These are phyloP conservation scores for Latrodectus geometricus DNA, from an alignment of 1,140 invertebrate genomes.

Conservation along the genomic window DNA sequence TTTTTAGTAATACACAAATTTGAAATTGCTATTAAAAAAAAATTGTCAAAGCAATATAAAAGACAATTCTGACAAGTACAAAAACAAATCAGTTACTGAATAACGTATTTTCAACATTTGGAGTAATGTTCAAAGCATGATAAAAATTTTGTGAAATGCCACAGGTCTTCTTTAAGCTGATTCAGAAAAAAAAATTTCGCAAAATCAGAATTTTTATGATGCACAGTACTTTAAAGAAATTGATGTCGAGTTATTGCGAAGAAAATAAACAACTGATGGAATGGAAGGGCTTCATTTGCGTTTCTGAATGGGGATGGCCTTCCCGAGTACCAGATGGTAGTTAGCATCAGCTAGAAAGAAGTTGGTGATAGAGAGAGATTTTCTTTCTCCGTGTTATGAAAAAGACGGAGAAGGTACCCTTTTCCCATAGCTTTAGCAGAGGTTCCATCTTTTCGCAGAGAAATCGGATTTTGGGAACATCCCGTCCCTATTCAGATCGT, in stretches of 20 bases:
- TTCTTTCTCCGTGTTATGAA: neutral
- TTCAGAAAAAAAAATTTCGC: no score
- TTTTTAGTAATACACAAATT: no score
- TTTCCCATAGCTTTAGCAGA: neutral
- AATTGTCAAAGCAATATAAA: no score
- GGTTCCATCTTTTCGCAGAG: slow-evolving; percentile 37
- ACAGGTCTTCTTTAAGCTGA: no score
- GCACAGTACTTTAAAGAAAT: neutral
- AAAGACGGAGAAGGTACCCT: neutral
- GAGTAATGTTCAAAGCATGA: no score
- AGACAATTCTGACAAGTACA: no score
- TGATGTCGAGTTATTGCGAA: neutral
- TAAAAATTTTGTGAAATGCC: no score
- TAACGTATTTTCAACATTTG: no score
- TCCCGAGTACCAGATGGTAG: slow-evolving; percentile 36
- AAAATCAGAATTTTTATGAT: no score
- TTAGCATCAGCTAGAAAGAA: slow-evolving; percentile 6
- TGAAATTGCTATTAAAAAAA: no score
- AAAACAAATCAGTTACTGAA: no score
- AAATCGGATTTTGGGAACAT: slow-evolving; percentile 46
- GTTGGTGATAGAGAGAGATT: slow-evolving; percentile 11
- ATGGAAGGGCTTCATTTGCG: neutral
- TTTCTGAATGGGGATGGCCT: slow-evolving; percentile 16
- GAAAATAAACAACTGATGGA: neutral
- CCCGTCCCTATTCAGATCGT: slow-evolving; percentile 38